A percentile compares a stretch with the other conserved stretches of the same genome.
These are phyloP conservation scores for Melanchra persicariae DNA, from an alignment of 2,888 invertebrate species.

Conservation along the genomic window DNA sequence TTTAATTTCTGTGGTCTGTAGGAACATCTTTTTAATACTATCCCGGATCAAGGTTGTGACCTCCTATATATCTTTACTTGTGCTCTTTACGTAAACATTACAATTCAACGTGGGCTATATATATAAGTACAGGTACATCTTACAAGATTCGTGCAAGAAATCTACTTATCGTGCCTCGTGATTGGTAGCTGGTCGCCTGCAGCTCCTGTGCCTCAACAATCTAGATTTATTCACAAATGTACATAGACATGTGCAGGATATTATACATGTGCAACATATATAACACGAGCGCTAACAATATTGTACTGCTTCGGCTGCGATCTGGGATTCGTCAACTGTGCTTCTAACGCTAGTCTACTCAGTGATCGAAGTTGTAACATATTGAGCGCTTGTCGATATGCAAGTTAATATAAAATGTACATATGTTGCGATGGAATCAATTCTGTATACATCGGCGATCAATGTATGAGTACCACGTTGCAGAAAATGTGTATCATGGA, in stretches of 20 bases:
- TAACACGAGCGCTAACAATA: conserved; percentile 82
- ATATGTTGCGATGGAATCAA: conserved; percentile 69
- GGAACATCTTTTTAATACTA: conserved; percentile 75
- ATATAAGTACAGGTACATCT: conserved; percentile 70
- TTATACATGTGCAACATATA: conserved; percentile 85
- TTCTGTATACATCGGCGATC: conserved; percentile 70
- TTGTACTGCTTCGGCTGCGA: conserved; percentile 79
- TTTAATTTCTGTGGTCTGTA: conserved; percentile 77
- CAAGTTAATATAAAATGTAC: conserved; percentile 69
- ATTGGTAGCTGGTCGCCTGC: conserved; percentile 88
- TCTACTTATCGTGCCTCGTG: conserved; percentile 82
- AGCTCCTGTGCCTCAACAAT: conserved; percentile 85
- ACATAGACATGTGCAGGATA: conserved; percentile 81
- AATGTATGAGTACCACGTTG: conserved; percentile 71
- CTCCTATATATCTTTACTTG: conserved; percentile 78
- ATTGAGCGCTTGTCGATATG: conserved; percentile 81
- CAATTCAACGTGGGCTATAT: conserved; percentile 73
- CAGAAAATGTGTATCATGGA: conserved; percentile 84
- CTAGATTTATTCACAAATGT: conserved; percentile 75
- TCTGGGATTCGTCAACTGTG: conserved; percentile 65
- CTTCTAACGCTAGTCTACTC: conserved; percentile 71
- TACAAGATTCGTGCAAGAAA: conserved; percentile 82
- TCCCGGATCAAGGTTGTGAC: conserved; percentile 76
- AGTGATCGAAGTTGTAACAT: conserved; percentile 85
- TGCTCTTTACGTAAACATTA: conserved; percentile 81